Percentiles rank a stretch among this genome's conserved stretches.
Evolutionary conservation across 2,113 vertebrate species (phyloP).

Genomic region (Cricetomys ansorgei): DNA sequence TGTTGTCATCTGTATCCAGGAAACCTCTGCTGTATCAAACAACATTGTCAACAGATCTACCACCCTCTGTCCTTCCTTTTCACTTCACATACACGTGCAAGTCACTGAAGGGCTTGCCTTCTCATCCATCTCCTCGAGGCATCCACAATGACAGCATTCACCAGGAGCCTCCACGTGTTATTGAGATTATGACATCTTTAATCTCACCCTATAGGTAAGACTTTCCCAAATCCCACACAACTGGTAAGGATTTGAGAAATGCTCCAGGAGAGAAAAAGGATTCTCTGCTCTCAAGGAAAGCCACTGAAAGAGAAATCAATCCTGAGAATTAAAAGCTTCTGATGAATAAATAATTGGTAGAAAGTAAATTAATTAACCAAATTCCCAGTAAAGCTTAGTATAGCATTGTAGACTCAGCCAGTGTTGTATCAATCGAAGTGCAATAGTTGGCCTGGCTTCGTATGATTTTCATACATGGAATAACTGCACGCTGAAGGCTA

Average conservation of each 20-base stretch:
- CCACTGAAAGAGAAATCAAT: conserved; percentile 85
- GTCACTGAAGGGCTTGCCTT: conserved; percentile 71
- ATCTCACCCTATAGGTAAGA: conserved; percentile 73
- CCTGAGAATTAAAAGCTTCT: conserved; percentile 87
- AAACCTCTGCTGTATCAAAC: conserved; percentile 59
- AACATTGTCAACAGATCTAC: conserved; percentile 60
- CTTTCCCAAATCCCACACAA: conserved; percentile 75
- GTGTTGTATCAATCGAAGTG: not conserved
- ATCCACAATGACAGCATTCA: conserved; percentile 67
- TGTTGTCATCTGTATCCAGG: conserved; percentile 68
- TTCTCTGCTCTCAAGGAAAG: conserved; percentile 77
- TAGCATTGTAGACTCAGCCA: conserved; percentile 52
- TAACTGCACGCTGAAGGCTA: conserved; percentile 53
- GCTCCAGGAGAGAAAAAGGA: conserved; percentile 73
- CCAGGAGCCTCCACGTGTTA: conserved; percentile 53
- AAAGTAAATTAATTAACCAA: conserved; percentile 87
- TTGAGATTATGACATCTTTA: conserved; percentile 60
- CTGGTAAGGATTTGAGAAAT: conserved; percentile 59
- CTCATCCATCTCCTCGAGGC: conserved; percentile 68
- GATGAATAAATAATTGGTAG: conserved; percentile 91
- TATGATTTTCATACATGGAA: conserved; percentile 72
- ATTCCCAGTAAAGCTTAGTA: conserved; percentile 75
- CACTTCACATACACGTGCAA: conserved; percentile 57
- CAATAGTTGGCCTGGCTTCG: conserved; percentile 62
- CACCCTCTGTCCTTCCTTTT: conserved; percentile 48